Evolutionary conservation across 1,140 invertebrate species (phyloP).

Genomic region (Pogonomyrmex californicus): DNA sequence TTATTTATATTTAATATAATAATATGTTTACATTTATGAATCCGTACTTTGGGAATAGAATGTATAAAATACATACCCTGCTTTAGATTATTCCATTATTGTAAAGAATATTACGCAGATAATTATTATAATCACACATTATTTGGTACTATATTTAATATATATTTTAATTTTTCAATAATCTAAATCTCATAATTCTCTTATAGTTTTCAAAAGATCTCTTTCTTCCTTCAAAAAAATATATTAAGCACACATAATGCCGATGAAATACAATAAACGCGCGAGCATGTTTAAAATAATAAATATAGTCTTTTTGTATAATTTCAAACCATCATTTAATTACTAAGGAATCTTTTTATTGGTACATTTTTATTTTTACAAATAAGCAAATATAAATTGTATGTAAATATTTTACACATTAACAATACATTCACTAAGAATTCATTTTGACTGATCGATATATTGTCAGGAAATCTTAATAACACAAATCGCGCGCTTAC

Average conservation of each 20-base stretch:
- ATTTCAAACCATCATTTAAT: conserved; percentile 66
- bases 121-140: conserved; percentile 9
- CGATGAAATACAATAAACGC: background rate
- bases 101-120: background rate
- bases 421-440: conserved; percentile 48
- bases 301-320: conserved; percentile 69
- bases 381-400: conserved; percentile 70
- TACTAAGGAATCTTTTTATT: conserved; percentile 53
- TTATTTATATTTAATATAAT: background rate
- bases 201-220: background rate
- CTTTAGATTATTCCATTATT: background rate
- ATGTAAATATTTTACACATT: conserved; percentile 71
- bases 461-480: conserved; percentile 34
- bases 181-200: background rate
- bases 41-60: background rate
- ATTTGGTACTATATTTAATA: too few species aligned
- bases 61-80: background rate
- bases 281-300: conserved; percentile 74
- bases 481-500: conserved; percentile 16
- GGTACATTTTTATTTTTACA: conserved; percentile 31
- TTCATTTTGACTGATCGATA: conserved; percentile 28
- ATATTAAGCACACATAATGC: background rate
- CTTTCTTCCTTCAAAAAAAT: background rate
- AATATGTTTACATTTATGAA: background rate
- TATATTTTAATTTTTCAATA: background rate